These are phyloP conservation scores for Cynaeus angustus DNA, from an alignment of 2,888 invertebrate genomes.

Conservation along the genomic window DNA sequence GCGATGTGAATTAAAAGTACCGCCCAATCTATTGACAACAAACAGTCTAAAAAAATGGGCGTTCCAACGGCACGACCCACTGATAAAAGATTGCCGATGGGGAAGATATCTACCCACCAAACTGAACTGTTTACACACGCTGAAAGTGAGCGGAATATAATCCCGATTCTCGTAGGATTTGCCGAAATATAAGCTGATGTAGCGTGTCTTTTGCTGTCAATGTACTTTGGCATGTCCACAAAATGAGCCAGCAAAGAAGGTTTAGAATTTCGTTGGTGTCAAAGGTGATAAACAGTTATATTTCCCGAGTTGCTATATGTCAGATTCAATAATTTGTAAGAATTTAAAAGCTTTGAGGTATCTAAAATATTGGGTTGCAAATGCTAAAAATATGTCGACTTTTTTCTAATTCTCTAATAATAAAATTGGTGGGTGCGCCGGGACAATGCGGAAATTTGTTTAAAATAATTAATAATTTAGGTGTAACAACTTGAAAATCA, in stretches of 20 bases:
- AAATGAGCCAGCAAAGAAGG: too few species aligned
- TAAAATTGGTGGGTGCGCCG: not conserved
- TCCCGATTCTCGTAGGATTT: conserved; percentile 25
- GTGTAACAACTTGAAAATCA: too few species aligned
- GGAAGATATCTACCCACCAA: conserved; percentile 18
- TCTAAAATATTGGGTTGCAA: too few species aligned
- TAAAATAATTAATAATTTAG: too few species aligned
- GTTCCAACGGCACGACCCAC: conserved; percentile 19
- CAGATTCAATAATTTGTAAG: too few species aligned
- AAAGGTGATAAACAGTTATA: not conserved
- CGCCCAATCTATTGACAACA: conserved; percentile 15
- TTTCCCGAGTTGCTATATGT: too few species aligned
- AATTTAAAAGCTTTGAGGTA: too few species aligned
- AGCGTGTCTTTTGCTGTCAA: conserved; percentile 10
- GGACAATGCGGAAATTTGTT: too few species aligned
- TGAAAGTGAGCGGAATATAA: conserved; percentile 19
- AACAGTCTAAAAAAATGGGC: conserved; percentile 22
- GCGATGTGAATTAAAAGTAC: conserved; percentile 17
- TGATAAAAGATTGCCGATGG: conserved; percentile 31
- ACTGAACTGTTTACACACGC: conserved; percentile 29
- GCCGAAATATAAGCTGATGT: conserved; percentile 24
- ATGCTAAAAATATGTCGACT: too few species aligned
- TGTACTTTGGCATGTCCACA: not conserved
- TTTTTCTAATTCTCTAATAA: too few species aligned
- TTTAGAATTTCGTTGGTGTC: too few species aligned